phyloP scores from a whole-genome alignment of 2,113 vertebrate species.

The Ameiurus melas region DNA sequence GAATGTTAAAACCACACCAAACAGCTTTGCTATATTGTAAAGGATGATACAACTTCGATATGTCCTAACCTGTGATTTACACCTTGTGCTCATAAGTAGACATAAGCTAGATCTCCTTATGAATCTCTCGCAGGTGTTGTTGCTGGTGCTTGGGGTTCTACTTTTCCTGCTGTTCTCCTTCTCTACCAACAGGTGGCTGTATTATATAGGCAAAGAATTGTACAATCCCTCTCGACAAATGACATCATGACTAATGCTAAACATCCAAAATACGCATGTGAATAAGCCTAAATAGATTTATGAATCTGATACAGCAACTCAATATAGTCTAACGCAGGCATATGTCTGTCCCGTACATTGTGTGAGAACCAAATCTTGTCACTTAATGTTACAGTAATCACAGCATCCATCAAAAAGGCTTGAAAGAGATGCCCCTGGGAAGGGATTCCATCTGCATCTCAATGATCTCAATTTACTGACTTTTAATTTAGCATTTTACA shows the following conservation, averaged over 20 bases:
- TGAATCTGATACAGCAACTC: background rate
- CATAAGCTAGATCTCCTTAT: background rate
- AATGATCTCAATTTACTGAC: background rate
- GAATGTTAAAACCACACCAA: background rate
- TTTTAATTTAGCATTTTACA: background rate
- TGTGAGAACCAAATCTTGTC: background rate
- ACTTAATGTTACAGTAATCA: background rate
- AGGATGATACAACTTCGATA: background rate
- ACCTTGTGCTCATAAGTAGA: background rate
- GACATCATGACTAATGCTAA: background rate
- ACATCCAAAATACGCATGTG: background rate
- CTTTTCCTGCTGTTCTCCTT: background rate
- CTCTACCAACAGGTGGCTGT: constrained; percentile 39
- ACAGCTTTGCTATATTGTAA: background rate
- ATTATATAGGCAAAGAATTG: background rate
- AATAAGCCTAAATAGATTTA: background rate
- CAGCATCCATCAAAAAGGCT: background rate
- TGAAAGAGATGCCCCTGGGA: background rate
- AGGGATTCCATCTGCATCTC: background rate
- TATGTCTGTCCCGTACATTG: background rate
- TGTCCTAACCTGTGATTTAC: background rate
- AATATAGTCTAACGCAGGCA: background rate
- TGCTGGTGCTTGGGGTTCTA: background rate
- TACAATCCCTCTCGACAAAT: background rate
- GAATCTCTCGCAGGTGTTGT: background rate